Conservation (phyloP, 2,797 vertebrate species). For the Tragelaphus oryx region DNA sequence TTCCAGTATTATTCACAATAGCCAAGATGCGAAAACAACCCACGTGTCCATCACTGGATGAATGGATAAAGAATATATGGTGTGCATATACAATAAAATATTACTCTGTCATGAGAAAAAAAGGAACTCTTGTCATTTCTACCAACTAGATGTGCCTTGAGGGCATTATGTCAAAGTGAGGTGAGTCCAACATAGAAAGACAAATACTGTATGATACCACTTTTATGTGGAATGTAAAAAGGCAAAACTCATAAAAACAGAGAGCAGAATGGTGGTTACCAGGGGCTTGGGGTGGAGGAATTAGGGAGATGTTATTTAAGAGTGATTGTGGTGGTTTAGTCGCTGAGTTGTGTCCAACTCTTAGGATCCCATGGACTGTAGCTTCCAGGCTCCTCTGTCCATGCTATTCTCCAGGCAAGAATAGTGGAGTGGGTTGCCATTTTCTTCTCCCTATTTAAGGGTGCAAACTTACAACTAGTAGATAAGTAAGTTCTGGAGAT, state of each 20-base stretch:
- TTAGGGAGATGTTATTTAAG: neutral
- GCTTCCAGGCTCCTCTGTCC: neutral
- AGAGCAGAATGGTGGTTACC: neutral
- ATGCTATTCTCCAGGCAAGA: neutral
- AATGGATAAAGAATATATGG: neutral
- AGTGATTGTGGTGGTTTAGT: neutral
- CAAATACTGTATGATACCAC: neutral
- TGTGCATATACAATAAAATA: neutral
- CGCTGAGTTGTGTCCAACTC: neutral
- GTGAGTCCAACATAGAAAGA: neutral
- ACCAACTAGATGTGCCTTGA: neutral
- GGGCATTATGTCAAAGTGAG: neutral
- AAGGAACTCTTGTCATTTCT: neutral
- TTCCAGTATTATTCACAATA: neutral
- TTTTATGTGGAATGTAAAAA: neutral
- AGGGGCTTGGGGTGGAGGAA: neutral
- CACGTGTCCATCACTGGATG: neutral
- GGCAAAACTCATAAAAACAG: neutral
- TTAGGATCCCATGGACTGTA: accelerated
- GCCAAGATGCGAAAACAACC: neutral
- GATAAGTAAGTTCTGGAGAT: neutral
- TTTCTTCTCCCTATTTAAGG: neutral
- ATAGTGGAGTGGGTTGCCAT: neutral
- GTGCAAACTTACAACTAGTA: neutral
- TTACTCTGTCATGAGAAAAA: neutral